phyloP scores from a whole-genome alignment of 2,113 vertebrate species.

The Glaucomys volans region DNA sequence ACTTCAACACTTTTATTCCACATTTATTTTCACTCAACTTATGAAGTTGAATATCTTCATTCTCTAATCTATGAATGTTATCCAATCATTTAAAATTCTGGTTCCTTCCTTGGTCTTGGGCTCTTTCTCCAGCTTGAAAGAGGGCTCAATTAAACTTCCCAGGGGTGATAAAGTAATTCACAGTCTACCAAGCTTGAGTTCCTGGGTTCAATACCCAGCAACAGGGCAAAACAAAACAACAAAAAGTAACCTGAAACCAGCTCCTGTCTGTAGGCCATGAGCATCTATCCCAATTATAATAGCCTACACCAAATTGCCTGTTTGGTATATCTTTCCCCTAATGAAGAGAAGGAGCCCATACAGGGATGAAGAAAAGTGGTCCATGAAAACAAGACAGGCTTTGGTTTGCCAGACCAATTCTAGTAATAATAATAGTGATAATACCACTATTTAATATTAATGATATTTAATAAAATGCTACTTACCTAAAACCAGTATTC shows the following conservation, averaged over 20 bases:
- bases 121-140: background rate
- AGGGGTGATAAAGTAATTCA: background rate
- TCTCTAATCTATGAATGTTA: background rate
- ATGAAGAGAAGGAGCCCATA: background rate
- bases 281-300: background rate
- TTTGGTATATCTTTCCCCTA: background rate
- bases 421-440: conserved; percentile 16
- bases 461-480: conserved; percentile 60
- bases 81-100: background rate
- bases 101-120: background rate
- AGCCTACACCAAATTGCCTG: background rate
- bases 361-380: background rate
- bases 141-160: background rate
- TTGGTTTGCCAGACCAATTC: background rate
- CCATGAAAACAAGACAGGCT: background rate
- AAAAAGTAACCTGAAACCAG: background rate
- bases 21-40: background rate
- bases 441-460: conserved; percentile 68
- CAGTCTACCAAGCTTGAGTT: background rate
- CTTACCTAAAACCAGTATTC: conserved; percentile 67
- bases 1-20: background rate
- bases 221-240: background rate
- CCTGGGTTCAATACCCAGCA: background rate
- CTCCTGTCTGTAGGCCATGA: background rate
- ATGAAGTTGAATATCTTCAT: background rate